Evolutionary conservation across 2,888 invertebrate species (phyloP).

Genomic region (Oxycera nigricornis): DNA sequence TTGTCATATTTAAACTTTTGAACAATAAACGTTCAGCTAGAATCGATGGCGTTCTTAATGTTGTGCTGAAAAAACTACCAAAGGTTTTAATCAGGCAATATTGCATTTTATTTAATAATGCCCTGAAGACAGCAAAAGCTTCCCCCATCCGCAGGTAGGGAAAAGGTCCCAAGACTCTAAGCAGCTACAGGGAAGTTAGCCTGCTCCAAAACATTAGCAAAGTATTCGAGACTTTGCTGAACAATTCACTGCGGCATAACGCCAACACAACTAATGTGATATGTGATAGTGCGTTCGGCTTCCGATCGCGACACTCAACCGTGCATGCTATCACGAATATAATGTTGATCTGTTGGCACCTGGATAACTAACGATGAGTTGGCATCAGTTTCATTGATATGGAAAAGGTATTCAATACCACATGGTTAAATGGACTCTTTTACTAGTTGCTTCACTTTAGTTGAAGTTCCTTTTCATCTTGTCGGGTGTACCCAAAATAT

Average conservation of each 20-base stretch:
- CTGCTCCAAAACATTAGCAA: constrained; percentile 50
- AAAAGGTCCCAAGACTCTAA: constrained; percentile 40
- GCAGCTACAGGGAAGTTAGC: constrained; percentile 49
- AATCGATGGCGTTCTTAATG: background rate
- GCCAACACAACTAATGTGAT: constrained; percentile 46
- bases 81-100: background rate
- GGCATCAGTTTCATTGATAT: constrained; percentile 22
- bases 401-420: constrained; percentile 42
- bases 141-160: constrained; percentile 48
- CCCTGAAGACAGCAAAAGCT: constrained; percentile 46
- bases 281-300: constrained; percentile 50
- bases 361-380: constrained; percentile 5
- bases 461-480: constrained; percentile 45
- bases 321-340: constrained; percentile 42
- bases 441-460: constrained; percentile 46
- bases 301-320: constrained; percentile 48
- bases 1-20: too few species aligned
- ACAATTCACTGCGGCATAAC: constrained; percentile 3
- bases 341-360: background rate
- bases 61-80: too few species aligned
- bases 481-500: constrained; percentile 47
- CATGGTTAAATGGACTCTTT: constrained; percentile 48
- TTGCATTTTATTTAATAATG: background rate
- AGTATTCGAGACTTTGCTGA: constrained; percentile 48
- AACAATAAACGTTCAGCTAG: background rate